phyloP scores from a whole-genome alignment of 1,140 invertebrate species.

The Agrypnia vestita region DNA sequence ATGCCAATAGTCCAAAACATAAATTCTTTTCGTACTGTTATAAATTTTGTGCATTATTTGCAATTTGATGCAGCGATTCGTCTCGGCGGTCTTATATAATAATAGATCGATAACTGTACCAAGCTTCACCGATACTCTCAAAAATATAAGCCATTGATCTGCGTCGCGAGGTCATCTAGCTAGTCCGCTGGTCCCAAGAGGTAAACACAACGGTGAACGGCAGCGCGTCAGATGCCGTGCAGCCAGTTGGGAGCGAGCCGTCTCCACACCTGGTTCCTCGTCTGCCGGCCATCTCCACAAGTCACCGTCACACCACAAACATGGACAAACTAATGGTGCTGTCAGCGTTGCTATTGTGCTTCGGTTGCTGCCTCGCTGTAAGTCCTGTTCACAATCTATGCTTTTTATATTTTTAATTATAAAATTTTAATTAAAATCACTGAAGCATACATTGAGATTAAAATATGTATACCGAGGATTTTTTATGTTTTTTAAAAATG shows the following conservation, averaged over 20 bases:
- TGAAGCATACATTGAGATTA: too few species aligned
- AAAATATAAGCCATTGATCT: constrained; percentile 34
- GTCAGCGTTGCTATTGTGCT: constrained; percentile 9
- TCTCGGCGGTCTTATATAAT: not conserved
- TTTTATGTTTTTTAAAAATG: too few species aligned
- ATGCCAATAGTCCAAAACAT: too few species aligned
- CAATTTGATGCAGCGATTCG: not conserved
- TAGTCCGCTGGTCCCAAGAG: constrained; percentile 4
- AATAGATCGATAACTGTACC: constrained; percentile 27
- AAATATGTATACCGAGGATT: too few species aligned
- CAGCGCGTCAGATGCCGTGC: not conserved
- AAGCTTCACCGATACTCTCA: not conserved
- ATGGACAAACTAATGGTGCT: constrained; percentile 13
- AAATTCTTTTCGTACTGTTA: too few species aligned
- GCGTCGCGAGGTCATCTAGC: constrained; percentile 24
- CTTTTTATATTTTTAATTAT: too few species aligned
- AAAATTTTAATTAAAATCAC: too few species aligned
- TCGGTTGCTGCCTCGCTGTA: constrained; percentile 12
- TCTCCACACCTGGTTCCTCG: not conserved
- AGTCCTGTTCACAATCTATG: not conserved
- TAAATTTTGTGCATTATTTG: too few species aligned
- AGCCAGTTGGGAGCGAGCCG: not conserved
- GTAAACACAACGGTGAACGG: constrained; percentile 39
- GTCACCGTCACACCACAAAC: not conserved
- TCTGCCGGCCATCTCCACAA: not conserved